These are phyloP conservation scores for Pristiophorus japonicus DNA, from an alignment of 2,113 vertebrate genomes.

Conservation along the genomic window DNA sequence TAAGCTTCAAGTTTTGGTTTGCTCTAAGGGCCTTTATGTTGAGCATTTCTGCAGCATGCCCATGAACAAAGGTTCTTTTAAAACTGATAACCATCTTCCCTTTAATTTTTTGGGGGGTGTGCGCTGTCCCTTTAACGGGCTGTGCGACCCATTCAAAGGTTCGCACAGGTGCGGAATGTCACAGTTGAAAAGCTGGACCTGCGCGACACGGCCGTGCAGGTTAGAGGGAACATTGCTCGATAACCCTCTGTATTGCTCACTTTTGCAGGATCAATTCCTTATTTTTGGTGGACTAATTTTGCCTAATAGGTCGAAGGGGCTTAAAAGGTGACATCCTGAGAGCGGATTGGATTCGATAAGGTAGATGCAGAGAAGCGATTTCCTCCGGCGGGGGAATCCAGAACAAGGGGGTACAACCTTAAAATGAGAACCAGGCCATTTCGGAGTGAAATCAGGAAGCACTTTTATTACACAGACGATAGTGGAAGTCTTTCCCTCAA, in stretches of 20 bases:
- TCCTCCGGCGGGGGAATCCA: neutral
- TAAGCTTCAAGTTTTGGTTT: neutral
- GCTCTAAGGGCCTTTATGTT: neutral
- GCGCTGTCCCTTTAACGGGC: too few relatives aligned
- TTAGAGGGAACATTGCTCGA: neutral
- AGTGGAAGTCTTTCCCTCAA: neutral
- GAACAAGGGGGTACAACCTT: neutral
- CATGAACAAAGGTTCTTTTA: neutral
- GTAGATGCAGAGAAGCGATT: neutral
- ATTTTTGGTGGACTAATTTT: neutral
- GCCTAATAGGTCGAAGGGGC: neutral
- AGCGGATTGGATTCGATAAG: neutral
- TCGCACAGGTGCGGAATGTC: too few relatives aligned
- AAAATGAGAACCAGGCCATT: neutral
- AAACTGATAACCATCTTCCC: too few relatives aligned
- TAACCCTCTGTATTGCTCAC: neutral
- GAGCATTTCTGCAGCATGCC: neutral
- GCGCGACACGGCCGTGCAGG: too few relatives aligned
- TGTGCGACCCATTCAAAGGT: too few relatives aligned
- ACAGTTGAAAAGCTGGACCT: too few relatives aligned
- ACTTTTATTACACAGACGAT: neutral
- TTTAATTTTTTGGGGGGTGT: too few relatives aligned
- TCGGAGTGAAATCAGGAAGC: neutral
- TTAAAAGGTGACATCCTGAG: neutral
- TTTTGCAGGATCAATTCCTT: neutral